Evolutionary conservation across 2,797 vertebrate genomes (phyloP).

Genomic region (Danio choprae): DNA sequence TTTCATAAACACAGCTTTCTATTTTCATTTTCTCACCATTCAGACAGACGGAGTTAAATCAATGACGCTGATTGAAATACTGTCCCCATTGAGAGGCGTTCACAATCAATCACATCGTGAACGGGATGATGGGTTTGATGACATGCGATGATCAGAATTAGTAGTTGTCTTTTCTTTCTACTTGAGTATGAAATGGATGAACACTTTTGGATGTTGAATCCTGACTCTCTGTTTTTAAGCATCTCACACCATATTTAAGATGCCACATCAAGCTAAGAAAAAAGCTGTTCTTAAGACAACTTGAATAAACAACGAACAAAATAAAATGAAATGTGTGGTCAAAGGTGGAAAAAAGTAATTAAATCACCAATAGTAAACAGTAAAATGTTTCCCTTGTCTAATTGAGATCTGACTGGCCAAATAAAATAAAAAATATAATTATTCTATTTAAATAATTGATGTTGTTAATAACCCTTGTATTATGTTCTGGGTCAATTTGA

Average conservation of each 20-base stretch:
- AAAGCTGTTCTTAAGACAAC: not conserved
- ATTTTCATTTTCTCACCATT: conserved; percentile 17
- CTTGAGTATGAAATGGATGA: not conserved
- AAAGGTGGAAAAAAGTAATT: too few relatives aligned
- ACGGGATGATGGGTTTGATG: not conserved
- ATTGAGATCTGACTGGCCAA: too few relatives aligned
- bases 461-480: too few relatives aligned
- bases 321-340: too few relatives aligned
- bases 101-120: conserved; percentile 6
- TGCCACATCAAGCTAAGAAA: not conserved
- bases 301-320: not conserved
- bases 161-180: not conserved
- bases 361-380: too few relatives aligned
- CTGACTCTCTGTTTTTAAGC: not conserved
- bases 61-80: conserved; percentile 24
- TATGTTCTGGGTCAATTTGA: too few relatives aligned
- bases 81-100: not conserved
- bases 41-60: not conserved
- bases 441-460: too few relatives aligned
- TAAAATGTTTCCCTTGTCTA: too few relatives aligned
- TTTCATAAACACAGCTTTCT: conserved; percentile 40
- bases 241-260: not conserved
- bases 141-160: not conserved
- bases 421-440: too few relatives aligned
- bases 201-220: not conserved